Percentiles rank a stretch among this genome's conserved stretches.
Conservation (phyloP, 2,797 vertebrate species). For the Alcedo quadribrachys region DNA sequence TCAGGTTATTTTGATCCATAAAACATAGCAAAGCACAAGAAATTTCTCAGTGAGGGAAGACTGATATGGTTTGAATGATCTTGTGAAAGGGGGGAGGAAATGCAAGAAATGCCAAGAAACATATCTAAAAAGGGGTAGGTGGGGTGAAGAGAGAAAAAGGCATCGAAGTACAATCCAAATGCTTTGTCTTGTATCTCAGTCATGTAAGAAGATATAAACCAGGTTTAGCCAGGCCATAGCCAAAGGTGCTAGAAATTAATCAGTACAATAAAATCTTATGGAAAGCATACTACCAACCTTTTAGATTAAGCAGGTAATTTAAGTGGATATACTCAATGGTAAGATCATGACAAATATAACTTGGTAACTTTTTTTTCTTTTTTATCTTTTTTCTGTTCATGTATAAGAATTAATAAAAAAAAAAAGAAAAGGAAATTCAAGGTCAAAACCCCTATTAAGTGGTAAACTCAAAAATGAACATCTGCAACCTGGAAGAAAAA, state of each 20-base stretch:
- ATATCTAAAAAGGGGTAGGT: background rate
- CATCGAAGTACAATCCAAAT: background rate
- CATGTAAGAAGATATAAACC: background rate
- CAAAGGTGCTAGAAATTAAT: background rate
- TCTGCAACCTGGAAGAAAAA: background rate
- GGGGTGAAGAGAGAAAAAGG: background rate
- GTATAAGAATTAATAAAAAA: background rate
- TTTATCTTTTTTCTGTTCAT: background rate
- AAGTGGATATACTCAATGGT: background rate
- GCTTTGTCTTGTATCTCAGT: background rate
- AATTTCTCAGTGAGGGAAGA: background rate
- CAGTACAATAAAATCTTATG: background rate
- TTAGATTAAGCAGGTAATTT: background rate
- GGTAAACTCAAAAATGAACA: background rate
- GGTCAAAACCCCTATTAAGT: background rate
- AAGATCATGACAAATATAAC: background rate
- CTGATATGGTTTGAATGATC: background rate
- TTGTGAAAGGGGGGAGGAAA: background rate
- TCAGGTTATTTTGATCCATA: background rate
- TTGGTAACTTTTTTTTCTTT: background rate
- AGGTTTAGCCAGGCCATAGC: background rate
- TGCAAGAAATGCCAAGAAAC: background rate
- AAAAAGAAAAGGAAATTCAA: background rate
- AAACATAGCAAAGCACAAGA: background rate
- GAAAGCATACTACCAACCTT: background rate